phyloP scores from a whole-genome alignment of 2,888 invertebrate genomes.

The Parthenolecanium corni region DNA sequence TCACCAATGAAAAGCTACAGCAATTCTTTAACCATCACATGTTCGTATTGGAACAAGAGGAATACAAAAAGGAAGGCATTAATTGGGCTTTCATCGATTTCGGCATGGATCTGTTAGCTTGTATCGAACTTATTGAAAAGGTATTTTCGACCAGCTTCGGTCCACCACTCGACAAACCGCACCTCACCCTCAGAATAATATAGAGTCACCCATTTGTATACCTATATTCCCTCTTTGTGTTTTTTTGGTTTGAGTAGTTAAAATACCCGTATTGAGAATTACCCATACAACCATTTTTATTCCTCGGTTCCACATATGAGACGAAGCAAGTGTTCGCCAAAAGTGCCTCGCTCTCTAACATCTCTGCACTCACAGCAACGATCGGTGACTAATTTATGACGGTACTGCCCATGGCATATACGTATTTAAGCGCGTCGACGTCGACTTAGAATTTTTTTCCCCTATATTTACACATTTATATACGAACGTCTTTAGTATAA shows the following conservation, averaged over 20 bases:
- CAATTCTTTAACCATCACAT: constrained; percentile 99
- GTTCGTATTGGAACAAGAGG: constrained; percentile 99
- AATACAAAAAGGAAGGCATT: constrained; percentile 94
- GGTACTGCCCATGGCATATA: too few relatives aligned
- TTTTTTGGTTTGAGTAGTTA: constrained; percentile 5
- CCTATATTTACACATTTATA: neutral
- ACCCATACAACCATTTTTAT: neutral
- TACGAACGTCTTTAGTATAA: constrained; percentile 49
- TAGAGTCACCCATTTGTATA: too few relatives aligned
- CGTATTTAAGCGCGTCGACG: too few relatives aligned
- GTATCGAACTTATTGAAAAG: constrained; percentile 98
- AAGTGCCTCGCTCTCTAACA: too few relatives aligned
- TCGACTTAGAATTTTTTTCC: neutral
- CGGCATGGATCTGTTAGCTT: constrained; percentile 96
- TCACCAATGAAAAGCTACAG: constrained; percentile 98
- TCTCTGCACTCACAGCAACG: too few relatives aligned
- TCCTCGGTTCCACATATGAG: neutral
- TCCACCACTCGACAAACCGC: neutral
- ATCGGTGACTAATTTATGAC: too few relatives aligned
- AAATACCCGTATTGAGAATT: constrained; percentile 4
- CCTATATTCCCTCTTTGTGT: constrained; percentile 4
- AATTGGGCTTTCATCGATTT: constrained; percentile 98
- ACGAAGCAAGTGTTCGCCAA: too few relatives aligned
- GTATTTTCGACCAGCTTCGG: constrained; percentile 40
- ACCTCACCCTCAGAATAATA: neutral